Base-by-base conservation (phyloP, 2,888 invertebrate genomes). In the Torymus texanus region DNA sequence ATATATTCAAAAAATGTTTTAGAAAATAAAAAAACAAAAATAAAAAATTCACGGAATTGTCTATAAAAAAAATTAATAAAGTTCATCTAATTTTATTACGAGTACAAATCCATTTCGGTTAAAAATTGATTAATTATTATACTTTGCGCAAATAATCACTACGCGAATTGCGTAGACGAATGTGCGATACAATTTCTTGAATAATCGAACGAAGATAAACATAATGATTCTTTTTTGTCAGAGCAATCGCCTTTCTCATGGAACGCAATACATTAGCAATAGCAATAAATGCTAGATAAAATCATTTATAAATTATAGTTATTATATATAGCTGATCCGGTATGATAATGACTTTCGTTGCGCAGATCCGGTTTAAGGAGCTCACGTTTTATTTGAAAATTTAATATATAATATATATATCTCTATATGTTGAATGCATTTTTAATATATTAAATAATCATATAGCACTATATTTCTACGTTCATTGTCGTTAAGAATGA, bases 381-480 rank as follows among this genome's bases (percentile, higher is more conserved):
- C 79, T 68, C 74, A 21, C 74, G 16, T 62, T 55, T 70, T 53
- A 66, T 65, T 75, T 75, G 61, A 80, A 78, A 80, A 74, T 84
- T 77, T 76, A 75, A 73, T 81, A 70, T 84, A 82, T 85, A 79
- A 75, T 70, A 71, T 83, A 83, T 82, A 85, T 86, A 83, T 84
- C 81, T 84, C 63, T 84, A 83, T 87, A 87, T 87, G 86, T 85
- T 86, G 82, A 86, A 85, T 85, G 83, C 73, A 84, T 72, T 78
- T 78, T 75, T 82, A 84, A 85, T 86, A 88, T 88, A 87, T 88
- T 88, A 87, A 88, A 87, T 88, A 87, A 87, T 87, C 76, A 84
- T 85, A 85, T 85, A 84, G 85, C 82, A 82, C 86, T 86, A 87
- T 81, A 68, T 80, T 78, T 82, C 84, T 85, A 86, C 81, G 83